Evolutionary conservation across 64 coral and sea anemone species (phyloP).

Genomic region (Pachyseris speciosa): DNA sequence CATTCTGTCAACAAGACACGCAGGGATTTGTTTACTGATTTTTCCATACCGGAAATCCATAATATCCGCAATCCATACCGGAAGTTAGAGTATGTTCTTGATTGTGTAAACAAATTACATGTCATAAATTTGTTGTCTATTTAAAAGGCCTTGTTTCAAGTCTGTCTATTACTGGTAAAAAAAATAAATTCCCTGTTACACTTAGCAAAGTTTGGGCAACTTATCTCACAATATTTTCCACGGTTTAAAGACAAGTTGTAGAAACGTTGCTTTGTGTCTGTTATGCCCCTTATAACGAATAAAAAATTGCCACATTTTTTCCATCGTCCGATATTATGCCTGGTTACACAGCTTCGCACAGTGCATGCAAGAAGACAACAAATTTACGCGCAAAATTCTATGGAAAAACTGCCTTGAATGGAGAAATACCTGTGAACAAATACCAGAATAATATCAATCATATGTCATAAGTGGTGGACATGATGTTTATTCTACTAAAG

Average conservation of each 20-base stretch:
- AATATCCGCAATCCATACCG: too few relatives aligned
- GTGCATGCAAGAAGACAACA: constrained; percentile 24
- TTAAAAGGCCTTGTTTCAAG: background rate
- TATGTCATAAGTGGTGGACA: constrained; percentile 40
- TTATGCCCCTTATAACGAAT: background rate
- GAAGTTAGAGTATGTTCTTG: too few relatives aligned
- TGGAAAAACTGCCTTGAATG: constrained; percentile 34
- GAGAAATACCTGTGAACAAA: constrained; percentile 31
- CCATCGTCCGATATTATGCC: background rate
- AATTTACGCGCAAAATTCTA: constrained; percentile 25
- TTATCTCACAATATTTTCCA: background rate
- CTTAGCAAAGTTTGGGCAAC: background rate
- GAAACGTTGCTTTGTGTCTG: constrained; percentile 7
- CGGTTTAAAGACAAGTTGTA: background rate
- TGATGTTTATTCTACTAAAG: constrained; percentile 35
- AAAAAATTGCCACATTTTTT: constrained; percentile 26
- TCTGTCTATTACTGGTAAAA: background rate
- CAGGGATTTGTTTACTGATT: constrained; percentile 12
- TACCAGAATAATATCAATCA: constrained; percentile 23
- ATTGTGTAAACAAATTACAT: background rate
- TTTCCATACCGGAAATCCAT: too few relatives aligned
- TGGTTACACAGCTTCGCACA: constrained; percentile 10
- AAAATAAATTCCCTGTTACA: too few relatives aligned
- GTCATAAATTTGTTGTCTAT: background rate
- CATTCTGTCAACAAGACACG: constrained; percentile 13